These are phyloP conservation scores for Sinopyrophorus schimmeli DNA, from an alignment of 2,888 invertebrate genomes.

Conservation along the genomic window DNA sequence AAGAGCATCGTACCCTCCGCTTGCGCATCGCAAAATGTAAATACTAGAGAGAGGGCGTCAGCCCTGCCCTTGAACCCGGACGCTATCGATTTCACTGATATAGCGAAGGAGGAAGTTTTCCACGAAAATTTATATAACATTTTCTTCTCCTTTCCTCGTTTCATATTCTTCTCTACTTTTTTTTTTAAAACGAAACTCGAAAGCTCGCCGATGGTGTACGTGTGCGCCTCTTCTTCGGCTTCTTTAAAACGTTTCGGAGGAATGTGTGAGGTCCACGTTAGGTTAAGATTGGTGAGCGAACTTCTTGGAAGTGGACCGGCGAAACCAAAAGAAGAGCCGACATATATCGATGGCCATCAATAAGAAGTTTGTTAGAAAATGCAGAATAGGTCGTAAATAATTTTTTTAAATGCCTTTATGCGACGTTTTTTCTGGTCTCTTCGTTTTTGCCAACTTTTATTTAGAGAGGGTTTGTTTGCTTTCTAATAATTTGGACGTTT, in stretches of 20 bases:
- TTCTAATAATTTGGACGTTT: too few relatives aligned
- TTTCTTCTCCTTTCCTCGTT: too few relatives aligned
- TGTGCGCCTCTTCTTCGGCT: too few relatives aligned
- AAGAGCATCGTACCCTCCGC: constrained; percentile 32
- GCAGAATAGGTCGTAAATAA: constrained; percentile 4
- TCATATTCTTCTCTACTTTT: too few relatives aligned
- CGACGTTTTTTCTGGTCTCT: neutral
- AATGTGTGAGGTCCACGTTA: constrained; percentile 33
- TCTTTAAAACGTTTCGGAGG: constrained; percentile 24
- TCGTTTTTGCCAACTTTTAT: neutral
- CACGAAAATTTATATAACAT: neutral
- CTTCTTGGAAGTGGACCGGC: constrained; percentile 33
- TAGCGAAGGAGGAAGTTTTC: neutral
- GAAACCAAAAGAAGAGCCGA: constrained; percentile 20
- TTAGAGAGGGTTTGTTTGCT: neutral
- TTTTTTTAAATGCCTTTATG: constrained; percentile 1
- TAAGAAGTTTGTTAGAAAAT: too few relatives aligned
- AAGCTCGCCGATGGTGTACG: too few relatives aligned
- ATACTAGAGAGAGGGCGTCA: constrained; percentile 32
- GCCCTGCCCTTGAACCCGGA: constrained; percentile 38
- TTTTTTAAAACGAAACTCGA: too few relatives aligned
- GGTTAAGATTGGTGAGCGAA: constrained; percentile 35
- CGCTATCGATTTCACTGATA: constrained; percentile 23
- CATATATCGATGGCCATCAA: constrained; percentile 18
- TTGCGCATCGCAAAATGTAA: constrained; percentile 10